Evolutionary conservation across 2,888 invertebrate genomes (phyloP), one percentile per base, ranked within the genome.

Genomic region (Pediacus dermestoides): DNA sequence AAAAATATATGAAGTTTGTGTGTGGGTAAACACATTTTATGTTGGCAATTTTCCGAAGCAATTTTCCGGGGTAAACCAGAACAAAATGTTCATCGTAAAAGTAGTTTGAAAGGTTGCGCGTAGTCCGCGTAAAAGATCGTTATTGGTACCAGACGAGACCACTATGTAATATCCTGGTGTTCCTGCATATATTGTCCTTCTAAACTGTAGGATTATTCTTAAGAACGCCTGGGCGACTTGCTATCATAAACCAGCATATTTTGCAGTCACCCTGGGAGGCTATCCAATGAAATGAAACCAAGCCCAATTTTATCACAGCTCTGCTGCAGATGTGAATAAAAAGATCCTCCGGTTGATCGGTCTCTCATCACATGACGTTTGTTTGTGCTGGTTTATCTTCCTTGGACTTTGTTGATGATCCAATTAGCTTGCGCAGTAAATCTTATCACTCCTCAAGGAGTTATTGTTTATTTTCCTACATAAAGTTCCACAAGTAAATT

Each of bases 111-210:
- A 18, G 21, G 21, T 18, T n/a, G 21, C 21, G 21, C 21, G 21
- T 18, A 18, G 21, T 18, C 21, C 28, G 28, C 28, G 28, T 28
- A 10, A 28, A 28, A 14, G 28, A 28, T 28, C 28, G 28, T 28
- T 28, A 28, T 28, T 28, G 28, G 28, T 28, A 28, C 14, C 28
- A 28, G 28, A 28, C 10, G 28, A 11, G 28, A 28, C 28, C 28
- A 28, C 13, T 28, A 28, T 28, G 28, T 28, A 28, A 28, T 28
- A 28, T 28, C 23, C 23, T 28, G 12, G 28, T n/a, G 11, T 33
- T 39, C 26, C 34, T 39, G 39, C 39, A 39, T 34, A 34, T 34
- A 33, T 33, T 30, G 39, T 13, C 39, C 39, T 26, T 9, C 34
- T 39, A 13, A 34, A 39, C 34, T 25, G 34, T 30, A 14, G 30